These are phyloP conservation scores for Lathronympha strigana DNA, from an alignment of 2,888 invertebrate species.

Conservation along the genomic window DNA sequence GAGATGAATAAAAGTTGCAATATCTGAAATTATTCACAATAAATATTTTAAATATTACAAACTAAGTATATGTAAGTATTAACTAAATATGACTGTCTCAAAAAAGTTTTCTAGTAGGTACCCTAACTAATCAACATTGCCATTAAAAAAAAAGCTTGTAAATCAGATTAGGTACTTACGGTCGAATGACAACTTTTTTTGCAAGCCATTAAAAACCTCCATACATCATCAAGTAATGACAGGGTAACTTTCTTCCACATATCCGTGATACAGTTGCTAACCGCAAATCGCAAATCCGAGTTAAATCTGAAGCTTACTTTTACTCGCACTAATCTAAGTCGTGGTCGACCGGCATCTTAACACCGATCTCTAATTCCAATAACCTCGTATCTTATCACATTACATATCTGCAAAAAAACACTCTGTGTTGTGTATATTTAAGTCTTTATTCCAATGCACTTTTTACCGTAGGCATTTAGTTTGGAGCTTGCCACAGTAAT, in stretches of 20 bases:
- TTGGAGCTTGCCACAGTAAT: neutral
- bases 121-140: neutral
- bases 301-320: conserved; percentile 33
- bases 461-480: too few relatives aligned
- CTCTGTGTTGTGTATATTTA: neutral
- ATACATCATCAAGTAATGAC: conserved; percentile 11
- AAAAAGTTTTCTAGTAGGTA: too few relatives aligned
- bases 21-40: too few relatives aligned
- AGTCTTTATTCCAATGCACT: neutral
- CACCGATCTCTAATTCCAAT: neutral
- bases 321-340: conserved; percentile 32
- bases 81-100: too few relatives aligned
- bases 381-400: neutral
- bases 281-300: conserved; percentile 42
- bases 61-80: too few relatives aligned
- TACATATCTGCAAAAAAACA: neutral
- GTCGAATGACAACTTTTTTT: neutral
- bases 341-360: conserved; percentile 29
- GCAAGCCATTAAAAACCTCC: neutral
- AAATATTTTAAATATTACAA: too few relatives aligned
- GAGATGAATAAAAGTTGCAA: too few relatives aligned
- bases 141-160: neutral
- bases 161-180: neutral
- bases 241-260: conserved; percentile 4
- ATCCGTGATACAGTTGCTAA: conserved; percentile 35